These are phyloP conservation scores for Drosophila pachea DNA, from an alignment of 1,140 invertebrate genomes.

Conservation along the genomic window DNA sequence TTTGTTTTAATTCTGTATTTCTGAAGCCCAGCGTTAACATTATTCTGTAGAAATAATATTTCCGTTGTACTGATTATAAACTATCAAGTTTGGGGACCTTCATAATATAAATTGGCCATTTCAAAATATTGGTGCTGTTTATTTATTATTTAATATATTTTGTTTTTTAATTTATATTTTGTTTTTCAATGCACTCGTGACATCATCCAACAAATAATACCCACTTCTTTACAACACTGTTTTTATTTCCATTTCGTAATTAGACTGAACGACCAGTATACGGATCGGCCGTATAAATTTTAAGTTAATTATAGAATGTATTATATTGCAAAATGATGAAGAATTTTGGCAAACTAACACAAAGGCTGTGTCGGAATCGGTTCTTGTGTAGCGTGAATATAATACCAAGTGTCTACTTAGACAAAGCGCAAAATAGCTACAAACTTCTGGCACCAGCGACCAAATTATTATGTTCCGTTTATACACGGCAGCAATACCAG, in stretches of 20 bases:
- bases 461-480: constrained; percentile 15
- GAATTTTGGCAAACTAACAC: constrained; percentile 49
- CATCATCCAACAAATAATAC: background rate
- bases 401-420: constrained; percentile 28
- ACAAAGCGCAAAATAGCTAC: background rate
- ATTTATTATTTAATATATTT: background rate
- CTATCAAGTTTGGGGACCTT: no score
- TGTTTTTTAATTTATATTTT: background rate
- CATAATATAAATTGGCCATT: background rate
- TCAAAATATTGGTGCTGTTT: background rate
- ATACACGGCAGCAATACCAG: constrained; percentile 1
- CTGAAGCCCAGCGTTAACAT: no score
- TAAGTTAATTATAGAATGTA: constrained; percentile 39
- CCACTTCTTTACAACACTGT: constrained; percentile 46
- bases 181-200: background rate
- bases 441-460: constrained; percentile 4
- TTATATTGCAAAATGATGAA: constrained; percentile 53
- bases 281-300: constrained; percentile 6
- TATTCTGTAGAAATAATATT: no score
- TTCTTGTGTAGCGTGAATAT: background rate
- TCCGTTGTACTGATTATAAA: no score
- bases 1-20: background rate
- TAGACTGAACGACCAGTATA: constrained; percentile 11
- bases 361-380: constrained; percentile 36
- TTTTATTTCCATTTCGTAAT: constrained; percentile 60